These are phyloP conservation scores for Margaritifera margaritifera DNA, from an alignment of 2,888 invertebrate genomes.

Conservation along the genomic window DNA sequence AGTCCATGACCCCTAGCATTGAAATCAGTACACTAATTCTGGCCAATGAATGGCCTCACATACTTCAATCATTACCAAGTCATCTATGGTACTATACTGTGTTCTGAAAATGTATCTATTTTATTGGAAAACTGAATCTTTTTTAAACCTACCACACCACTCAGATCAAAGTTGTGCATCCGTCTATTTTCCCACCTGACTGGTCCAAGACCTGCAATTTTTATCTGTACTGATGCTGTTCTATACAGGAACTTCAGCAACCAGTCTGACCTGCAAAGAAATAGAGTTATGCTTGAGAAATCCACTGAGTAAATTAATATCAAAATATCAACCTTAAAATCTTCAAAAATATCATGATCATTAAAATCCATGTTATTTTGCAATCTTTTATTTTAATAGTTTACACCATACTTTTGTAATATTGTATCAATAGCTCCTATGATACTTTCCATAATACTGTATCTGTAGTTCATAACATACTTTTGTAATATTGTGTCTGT, in stretches of 20 bases:
- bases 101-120: too few relatives aligned
- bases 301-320: not conserved
- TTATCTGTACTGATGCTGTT: slow-evolving; percentile 78
- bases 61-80: too few relatives aligned
- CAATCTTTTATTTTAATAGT: not conserved
- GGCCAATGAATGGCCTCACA: too few relatives aligned
- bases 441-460: too few relatives aligned
- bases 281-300: slow-evolving; percentile 1
- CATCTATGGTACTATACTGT: too few relatives aligned
- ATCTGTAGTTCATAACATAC: too few relatives aligned
- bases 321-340: not conserved
- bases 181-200: slow-evolving; percentile 75
- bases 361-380: not conserved
- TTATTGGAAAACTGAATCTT: too few relatives aligned
- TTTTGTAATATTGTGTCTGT: too few relatives aligned
- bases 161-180: slow-evolving; percentile 79
- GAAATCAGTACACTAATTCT: not conserved
- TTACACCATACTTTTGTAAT: too few relatives aligned
- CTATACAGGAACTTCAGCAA: slow-evolving; percentile 80
- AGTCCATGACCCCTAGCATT: too few relatives aligned
- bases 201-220: slow-evolving; percentile 78
- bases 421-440: too few relatives aligned
- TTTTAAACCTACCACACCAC: slow-evolving; percentile 75
- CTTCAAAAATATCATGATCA: not conserved
- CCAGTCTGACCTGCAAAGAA: slow-evolving; percentile 77